Evolutionary conservation across 2,888 invertebrate species (phyloP).

Genomic region (Icerya purchasi): DNA sequence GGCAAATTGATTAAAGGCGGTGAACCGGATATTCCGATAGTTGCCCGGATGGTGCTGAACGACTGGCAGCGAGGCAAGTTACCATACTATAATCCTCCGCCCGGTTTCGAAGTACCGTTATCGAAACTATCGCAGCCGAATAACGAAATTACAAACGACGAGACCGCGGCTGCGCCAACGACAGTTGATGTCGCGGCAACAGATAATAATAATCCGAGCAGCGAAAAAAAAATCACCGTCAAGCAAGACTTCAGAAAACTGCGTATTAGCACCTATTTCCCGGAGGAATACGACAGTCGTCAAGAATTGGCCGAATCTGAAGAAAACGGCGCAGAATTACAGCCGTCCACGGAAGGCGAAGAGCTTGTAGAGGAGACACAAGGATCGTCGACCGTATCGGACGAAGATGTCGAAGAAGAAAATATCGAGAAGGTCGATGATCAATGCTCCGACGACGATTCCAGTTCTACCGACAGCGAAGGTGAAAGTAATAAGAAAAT

Average conservation of each 20-base stretch:
- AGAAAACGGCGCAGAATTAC: slow-evolving; percentile 12
- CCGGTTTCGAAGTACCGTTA: slow-evolving; percentile 47
- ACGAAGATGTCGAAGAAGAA: slow-evolving; percentile 17
- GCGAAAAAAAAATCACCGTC: slow-evolving; percentile 29
- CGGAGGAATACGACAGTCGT: slow-evolving; percentile 30
- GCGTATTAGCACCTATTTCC: slow-evolving; percentile 46
- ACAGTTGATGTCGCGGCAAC: slow-evolving; percentile 21
- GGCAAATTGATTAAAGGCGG: slow-evolving; percentile 89
- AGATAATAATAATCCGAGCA: not conserved
- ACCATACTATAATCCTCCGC: slow-evolving; percentile 79
- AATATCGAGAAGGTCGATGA: slow-evolving; percentile 13
- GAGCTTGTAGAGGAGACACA: too few species aligned
- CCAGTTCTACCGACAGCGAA: slow-evolving; percentile 40
- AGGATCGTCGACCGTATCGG: too few species aligned
- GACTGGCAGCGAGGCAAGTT: slow-evolving; percentile 97
- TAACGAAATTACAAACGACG: slow-evolving; percentile 20
- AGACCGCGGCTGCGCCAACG: slow-evolving; percentile 18
- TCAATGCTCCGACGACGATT: slow-evolving; percentile 26
- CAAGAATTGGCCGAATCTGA: slow-evolving; percentile 11
- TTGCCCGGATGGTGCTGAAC: slow-evolving; percentile 86
- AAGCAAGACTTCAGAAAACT: slow-evolving; percentile 69
- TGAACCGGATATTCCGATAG: slow-evolving; percentile 78
- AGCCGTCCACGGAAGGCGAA: slow-evolving; percentile 4
- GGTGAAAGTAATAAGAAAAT: slow-evolving; percentile 26
- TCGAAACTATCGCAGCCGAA: slow-evolving; percentile 15